Evolutionary conservation across 2,797 vertebrate genomes (phyloP).

Genomic region (Poeciliopsis presidionis): DNA sequence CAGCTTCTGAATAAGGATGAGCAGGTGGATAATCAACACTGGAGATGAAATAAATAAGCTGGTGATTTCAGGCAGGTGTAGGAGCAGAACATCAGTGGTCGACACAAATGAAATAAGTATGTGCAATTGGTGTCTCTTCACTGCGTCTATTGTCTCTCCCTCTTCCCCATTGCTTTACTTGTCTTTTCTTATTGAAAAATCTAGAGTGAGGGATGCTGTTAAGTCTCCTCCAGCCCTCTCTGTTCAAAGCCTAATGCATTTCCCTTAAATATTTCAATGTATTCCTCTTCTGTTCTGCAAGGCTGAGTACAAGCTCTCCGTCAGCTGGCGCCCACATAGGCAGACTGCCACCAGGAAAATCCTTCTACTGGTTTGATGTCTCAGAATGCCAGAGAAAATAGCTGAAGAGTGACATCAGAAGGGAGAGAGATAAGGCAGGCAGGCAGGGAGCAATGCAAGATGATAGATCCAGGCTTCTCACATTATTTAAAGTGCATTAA

Average conservation of each 20-base stretch:
- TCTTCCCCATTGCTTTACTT: slow-evolving; percentile 7
- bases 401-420: slow-evolving; percentile 26
- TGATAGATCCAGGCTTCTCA: slow-evolving; percentile 36
- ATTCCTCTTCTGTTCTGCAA: slow-evolving; percentile 61
- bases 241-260: slow-evolving; percentile 78
- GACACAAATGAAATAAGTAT: slow-evolving; percentile 20
- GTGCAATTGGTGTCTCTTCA: slow-evolving; percentile 5
- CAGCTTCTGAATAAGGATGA: slow-evolving; percentile 43
- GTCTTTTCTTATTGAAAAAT: slow-evolving; percentile 61
- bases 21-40: slow-evolving; percentile 16
- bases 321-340: slow-evolving; percentile 57
- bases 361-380: slow-evolving; percentile 53
- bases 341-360: slow-evolving; percentile 46
- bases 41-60: slow-evolving; percentile 17
- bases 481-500: slow-evolving; percentile 33
- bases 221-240: slow-evolving; percentile 47
- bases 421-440: slow-evolving; percentile 21
- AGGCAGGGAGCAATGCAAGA: slow-evolving; percentile 29
- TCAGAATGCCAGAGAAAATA: slow-evolving; percentile 49
- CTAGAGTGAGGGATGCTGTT: slow-evolving; percentile 55
- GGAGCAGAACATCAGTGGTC: background rate
- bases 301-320: slow-evolving; percentile 55
- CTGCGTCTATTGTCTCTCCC: slow-evolving; percentile 4
- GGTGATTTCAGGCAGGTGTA: slow-evolving; percentile 19
- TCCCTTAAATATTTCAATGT: slow-evolving; percentile 83